Base-by-base conservation (phyloP, 2,113 vertebrate genomes). In the Trogon surrucura region DNA sequence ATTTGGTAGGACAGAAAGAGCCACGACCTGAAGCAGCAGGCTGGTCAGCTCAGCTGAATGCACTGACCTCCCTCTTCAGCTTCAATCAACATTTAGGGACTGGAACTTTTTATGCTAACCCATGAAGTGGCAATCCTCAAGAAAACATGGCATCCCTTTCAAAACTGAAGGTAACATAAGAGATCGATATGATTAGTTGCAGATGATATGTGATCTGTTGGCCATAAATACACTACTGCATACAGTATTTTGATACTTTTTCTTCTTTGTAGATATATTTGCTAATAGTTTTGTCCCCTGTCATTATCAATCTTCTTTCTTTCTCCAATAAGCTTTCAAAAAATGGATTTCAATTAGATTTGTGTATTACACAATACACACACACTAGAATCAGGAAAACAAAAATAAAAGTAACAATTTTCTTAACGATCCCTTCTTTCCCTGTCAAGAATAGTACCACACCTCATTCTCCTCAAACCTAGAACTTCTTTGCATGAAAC, bases 381-480 rank as follows among this genome's bases (percentile, higher is more conserved):
- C 6, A 72, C 14, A 66, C 4, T 0, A 69, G 12, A 69, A 72
- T 58, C 0, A 7, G 7, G 3, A 23, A 44, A 50, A 36, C 36
- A 36, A 69, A 36, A 25, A 36, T 48, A 50, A 61, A 54, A 47
- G 27, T 1, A 2, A 61, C 15, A 66, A 9, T 3, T 66, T 7
- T 32, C 32, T 25, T 27, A 51, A 70, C 5, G 2, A 51, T 22
- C 16, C 17, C 50, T 41, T 80, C 27, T 32, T 54, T 71, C n/a
- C 22, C 44, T 34, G 3, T 1, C 20, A 5, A 15, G 4, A 72
- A 16, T 8, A 5, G 4, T 32, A 53, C 4, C 8, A 57, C 5
- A 20, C 4, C 16, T n/a, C 25, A 50, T 44, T 72, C 67, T 64
- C 16, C 11, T 20, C 26, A 30, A 67, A 4, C 5, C 23, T 19